Conservation (phyloP, 1,140 invertebrate species). For the Papilio dardanus region DNA sequence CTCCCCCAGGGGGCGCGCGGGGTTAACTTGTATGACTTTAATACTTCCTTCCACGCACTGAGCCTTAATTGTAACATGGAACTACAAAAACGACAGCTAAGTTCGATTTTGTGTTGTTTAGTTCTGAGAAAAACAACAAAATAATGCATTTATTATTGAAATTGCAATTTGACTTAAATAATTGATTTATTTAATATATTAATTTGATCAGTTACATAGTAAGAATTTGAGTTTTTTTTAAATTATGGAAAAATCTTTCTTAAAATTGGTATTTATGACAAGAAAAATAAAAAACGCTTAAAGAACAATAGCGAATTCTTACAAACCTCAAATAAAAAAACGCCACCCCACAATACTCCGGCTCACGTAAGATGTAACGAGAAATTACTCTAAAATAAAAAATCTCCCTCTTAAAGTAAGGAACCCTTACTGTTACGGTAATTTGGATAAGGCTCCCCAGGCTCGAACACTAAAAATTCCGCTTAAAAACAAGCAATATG, state of each 20-base stretch:
- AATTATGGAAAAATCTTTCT: too few species aligned
- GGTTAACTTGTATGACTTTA: constrained; percentile 72
- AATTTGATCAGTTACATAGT: too few species aligned
- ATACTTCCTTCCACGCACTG: constrained; percentile 72
- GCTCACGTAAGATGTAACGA: constrained; percentile 80
- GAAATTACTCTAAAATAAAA: constrained; percentile 82
- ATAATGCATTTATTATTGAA: too few species aligned
- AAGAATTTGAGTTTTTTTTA: too few species aligned
- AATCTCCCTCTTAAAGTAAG: constrained; percentile 58
- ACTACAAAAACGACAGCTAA: constrained; percentile 6
- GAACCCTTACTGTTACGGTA: constrained; percentile 75
- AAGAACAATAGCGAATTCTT: constrained; percentile 43
- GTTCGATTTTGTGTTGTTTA: too few species aligned
- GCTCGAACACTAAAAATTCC: constrained; percentile 75
- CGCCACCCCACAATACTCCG: constrained; percentile 67
- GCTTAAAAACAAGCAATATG: constrained; percentile 77
- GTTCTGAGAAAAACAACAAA: too few species aligned
- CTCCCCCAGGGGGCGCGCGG: constrained; percentile 50
- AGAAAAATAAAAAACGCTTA: constrained; percentile 37
- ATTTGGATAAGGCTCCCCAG: constrained; percentile 78
- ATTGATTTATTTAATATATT: too few species aligned
- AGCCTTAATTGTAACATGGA: constrained; percentile 43
- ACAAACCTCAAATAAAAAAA: constrained; percentile 66
- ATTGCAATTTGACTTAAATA: too few species aligned
- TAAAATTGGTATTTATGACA: not conserved